These are phyloP conservation scores for Melieria picta DNA, from an alignment of 2,888 invertebrate genomes.

Conservation along the genomic window DNA sequence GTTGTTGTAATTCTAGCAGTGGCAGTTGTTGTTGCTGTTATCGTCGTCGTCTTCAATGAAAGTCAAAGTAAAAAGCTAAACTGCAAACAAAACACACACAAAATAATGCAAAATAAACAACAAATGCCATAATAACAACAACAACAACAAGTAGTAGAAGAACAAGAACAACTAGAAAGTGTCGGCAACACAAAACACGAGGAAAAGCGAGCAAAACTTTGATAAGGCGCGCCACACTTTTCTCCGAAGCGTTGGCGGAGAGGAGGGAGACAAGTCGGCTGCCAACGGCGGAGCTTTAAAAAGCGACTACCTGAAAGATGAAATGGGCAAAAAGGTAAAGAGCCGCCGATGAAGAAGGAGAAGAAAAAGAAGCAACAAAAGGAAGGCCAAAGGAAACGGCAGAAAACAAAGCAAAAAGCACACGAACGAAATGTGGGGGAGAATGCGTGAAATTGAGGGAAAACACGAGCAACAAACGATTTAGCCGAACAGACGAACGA, in stretches of 20 bases:
- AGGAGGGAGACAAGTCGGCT: neutral
- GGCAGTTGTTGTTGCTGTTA: conserved; percentile 5
- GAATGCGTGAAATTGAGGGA: neutral
- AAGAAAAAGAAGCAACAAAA: conserved; percentile 8
- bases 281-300: neutral
- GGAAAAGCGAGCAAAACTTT: neutral
- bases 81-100: conserved; percentile 51
- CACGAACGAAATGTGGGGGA: neutral
- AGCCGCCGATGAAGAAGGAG: neutral
- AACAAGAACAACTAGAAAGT: conserved; percentile 13
- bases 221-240: conserved; percentile 8
- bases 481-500: too few relatives aligned
- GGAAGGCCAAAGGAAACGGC: neutral
- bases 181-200: neutral
- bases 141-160: conserved; percentile 30
- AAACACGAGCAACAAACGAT: too few relatives aligned
- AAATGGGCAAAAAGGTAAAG: neutral
- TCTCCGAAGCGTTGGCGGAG: neutral
- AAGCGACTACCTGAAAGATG: neutral
- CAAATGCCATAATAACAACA: conserved; percentile 29
- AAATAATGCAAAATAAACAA: conserved; percentile 27
- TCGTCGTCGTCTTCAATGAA: conserved; percentile 60
- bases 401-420: neutral
- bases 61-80: conserved; percentile 64
- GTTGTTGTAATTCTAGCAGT: conserved; percentile 30